These are phyloP conservation scores for Numenius arquata DNA, from an alignment of 2,113 vertebrate species.

Conservation along the genomic window DNA sequence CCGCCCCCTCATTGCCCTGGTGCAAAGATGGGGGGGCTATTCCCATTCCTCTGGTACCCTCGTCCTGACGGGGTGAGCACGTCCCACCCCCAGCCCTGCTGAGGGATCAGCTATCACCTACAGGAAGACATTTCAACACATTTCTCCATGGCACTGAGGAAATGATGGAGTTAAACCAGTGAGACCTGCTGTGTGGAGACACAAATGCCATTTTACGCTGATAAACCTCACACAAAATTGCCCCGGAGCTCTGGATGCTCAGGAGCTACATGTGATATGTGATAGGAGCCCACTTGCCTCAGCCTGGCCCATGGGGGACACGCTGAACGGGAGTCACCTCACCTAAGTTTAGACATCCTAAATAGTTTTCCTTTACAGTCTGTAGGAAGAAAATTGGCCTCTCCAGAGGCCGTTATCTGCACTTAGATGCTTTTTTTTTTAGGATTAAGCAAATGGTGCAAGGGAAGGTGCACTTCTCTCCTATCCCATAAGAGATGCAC, in stretches of 20 bases:
- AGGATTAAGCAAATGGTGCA: neutral
- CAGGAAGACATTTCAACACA: neutral
- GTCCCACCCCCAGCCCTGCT: neutral
- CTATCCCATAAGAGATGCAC: rapidly evolving
- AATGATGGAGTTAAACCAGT: neutral
- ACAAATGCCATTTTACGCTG: neutral
- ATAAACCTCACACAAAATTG: neutral
- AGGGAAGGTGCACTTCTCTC: neutral
- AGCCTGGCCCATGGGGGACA: neutral
- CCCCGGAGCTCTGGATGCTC: neutral
- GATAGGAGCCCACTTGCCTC: neutral
- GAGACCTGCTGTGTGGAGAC: rapidly evolving
- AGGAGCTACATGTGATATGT: rapidly evolving
- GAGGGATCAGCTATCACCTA: neutral
- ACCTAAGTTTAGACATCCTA: neutral
- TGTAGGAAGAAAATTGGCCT: neutral
- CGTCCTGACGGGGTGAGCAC: rapidly evolving
- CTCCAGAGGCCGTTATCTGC: neutral
- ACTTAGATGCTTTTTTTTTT: neutral
- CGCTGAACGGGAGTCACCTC: neutral
- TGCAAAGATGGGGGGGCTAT: neutral
- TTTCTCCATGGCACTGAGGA: neutral
- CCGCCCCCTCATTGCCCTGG: neutral
- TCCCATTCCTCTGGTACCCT: neutral
- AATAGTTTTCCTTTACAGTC: neutral